A percentile compares a stretch with the other conserved stretches of the same genome.
Conservation (phyloP, 1,140 invertebrate species). For the Harpegnathos saltator region DNA sequence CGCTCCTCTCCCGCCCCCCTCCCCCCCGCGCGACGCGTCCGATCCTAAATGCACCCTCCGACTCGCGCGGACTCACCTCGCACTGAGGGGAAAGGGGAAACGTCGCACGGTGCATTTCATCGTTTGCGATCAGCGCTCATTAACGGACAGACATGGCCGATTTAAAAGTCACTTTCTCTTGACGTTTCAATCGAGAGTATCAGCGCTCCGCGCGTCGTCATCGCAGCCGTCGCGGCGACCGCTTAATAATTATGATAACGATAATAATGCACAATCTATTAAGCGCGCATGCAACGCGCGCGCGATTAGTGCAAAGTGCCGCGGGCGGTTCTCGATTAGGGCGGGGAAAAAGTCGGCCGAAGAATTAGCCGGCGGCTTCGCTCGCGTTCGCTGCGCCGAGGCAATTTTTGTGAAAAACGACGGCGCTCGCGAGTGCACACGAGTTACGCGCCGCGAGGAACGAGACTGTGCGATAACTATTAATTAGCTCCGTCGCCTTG, state of each 20-base stretch:
- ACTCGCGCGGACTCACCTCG: too few species aligned
- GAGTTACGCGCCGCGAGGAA: not conserved
- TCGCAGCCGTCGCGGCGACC: too few species aligned
- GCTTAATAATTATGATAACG: too few species aligned
- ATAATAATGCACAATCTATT: slow-evolving; percentile 7
- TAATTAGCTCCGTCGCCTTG: slow-evolving; percentile 15
- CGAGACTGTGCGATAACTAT: slow-evolving; percentile 10
- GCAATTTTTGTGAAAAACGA: slow-evolving; percentile 25
- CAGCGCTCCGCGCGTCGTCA: too few species aligned
- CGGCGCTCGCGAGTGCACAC: slow-evolving; percentile 14
- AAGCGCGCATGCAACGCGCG: not conserved
- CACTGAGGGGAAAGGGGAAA: too few species aligned
- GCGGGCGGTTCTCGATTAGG: not conserved
- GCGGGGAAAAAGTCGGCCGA: not conserved
- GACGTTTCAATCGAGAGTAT: too few species aligned
- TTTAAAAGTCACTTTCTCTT: too few species aligned
- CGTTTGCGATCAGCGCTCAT: too few species aligned
- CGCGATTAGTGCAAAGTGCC: not conserved
- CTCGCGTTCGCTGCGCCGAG: not conserved
- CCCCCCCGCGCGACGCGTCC: not conserved
- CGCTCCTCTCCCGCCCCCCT: not conserved
- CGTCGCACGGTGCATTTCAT: too few species aligned
- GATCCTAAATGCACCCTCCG: not conserved
- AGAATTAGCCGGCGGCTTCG: not conserved
- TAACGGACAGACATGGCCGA: too few species aligned